phyloP scores from a whole-genome alignment of 1,140 invertebrate genomes.

The Cepaea nemoralis region DNA sequence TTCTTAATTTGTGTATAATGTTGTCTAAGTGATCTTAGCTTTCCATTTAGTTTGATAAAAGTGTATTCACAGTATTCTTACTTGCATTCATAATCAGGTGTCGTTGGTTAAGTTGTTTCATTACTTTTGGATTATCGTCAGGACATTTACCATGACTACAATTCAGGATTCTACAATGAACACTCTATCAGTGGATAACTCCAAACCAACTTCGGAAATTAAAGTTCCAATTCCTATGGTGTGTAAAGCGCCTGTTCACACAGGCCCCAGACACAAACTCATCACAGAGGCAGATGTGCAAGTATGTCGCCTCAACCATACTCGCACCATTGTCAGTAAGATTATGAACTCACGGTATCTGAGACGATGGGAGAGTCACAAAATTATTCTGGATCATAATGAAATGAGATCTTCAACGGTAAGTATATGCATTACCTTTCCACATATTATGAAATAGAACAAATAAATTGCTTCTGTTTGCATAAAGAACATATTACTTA shows the following conservation, averaged over 20 bases:
- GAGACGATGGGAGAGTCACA: slow-evolving; percentile 85
- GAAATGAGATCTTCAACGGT: slow-evolving; percentile 84
- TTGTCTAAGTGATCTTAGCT: too few species aligned
- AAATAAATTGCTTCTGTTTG: too few species aligned
- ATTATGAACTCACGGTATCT: slow-evolving; percentile 86
- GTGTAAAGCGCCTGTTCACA: background rate
- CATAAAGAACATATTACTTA: too few species aligned
- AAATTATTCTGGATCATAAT: slow-evolving; percentile 79
- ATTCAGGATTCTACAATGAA: background rate
- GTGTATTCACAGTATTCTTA: too few species aligned
- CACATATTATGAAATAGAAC: background rate
- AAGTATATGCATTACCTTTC: slow-evolving; percentile 69
- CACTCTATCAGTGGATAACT: slow-evolving; percentile 15
- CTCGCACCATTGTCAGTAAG: slow-evolving; percentile 84
- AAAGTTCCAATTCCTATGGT: background rate
- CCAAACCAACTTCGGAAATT: slow-evolving; percentile 24
- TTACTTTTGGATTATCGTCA: background rate
- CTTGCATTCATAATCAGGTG: too few species aligned
- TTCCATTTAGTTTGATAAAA: too few species aligned
- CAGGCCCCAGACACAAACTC: slow-evolving; percentile 78
- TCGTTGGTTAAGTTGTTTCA: background rate
- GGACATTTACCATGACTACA: background rate
- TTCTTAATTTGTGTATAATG: too few species aligned
- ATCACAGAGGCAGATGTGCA: slow-evolving; percentile 83
- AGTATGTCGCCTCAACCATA: slow-evolving; percentile 85